Evolutionary conservation across 1,140 invertebrate genomes (phyloP), one percentile per base, ranked within the genome.

Genomic region (Centruroides sculpturatus): DNA sequence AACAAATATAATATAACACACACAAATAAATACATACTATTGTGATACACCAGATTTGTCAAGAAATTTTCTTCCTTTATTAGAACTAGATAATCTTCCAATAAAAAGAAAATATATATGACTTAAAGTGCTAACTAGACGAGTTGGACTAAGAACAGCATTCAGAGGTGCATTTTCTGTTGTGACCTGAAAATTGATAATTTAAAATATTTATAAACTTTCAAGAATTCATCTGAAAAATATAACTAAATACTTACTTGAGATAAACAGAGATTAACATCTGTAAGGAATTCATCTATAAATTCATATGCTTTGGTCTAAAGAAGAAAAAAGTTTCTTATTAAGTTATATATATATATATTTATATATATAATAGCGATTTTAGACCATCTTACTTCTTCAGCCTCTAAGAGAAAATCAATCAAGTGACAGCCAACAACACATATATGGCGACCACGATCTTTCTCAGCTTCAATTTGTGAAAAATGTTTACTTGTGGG

Each of bases 91-190:
- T 59, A 96, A 77, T 64, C 87, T 84, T 3, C 92, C 93, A 56
- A 97, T 82, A 68, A 94, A 89, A 3, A 97, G 76, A 72, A 97
- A 98, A 76, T 97, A 97, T 72, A 87, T 85, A 72, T 94, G 90
- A 71, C 87, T 89, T 71, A 91, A 85, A 5, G 89, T 92, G 64
- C 84, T 89, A 56, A 82, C 80, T 77, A 97, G 83, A 70, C 89
- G 85, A 61, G 85, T 82, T 0, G 91, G 90, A 72, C 88, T 92
- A 63, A 97, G 87, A 1, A 93, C 74, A 66, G 87, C 89, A 70
- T 94, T 88, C 69, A 91, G 86, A 0, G 87, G 85, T 60, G 85
- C 84, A 67, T 81, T 80, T 12, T 85, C 79, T 9, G 79, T 81
- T 36, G 80, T 80, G 46, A 94, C 85, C 23, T 85, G 81, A 41